Conservation (phyloP, 2,113 vertebrate species). For the Poicephalus gulielmi region DNA sequence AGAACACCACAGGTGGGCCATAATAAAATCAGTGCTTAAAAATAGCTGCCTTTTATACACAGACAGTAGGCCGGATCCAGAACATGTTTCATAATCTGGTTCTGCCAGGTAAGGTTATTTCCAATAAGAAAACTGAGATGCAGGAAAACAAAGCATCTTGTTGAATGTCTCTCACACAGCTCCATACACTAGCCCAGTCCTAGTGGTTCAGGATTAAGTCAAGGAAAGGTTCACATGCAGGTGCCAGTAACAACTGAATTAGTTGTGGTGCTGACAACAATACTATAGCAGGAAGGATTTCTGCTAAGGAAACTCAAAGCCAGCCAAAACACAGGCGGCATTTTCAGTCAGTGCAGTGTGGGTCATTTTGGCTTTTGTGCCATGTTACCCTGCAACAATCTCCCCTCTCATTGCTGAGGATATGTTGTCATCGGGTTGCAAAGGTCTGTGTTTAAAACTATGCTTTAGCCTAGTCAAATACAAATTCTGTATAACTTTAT, state of each 20-base stretch:
- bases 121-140: background rate
- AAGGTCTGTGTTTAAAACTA: background rate
- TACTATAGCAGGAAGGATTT: background rate
- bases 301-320: background rate
- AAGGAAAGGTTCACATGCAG: background rate
- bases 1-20: background rate
- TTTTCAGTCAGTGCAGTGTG: background rate
- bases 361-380: background rate
- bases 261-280: background rate
- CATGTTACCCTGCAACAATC: background rate
- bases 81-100: background rate
- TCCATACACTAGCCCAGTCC: background rate
- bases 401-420: background rate
- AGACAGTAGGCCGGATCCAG: background rate
- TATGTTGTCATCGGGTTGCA: background rate
- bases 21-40: background rate
- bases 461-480: background rate
- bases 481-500: background rate
- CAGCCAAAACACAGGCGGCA: background rate
- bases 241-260: background rate
- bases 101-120: background rate
- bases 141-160: background rate
- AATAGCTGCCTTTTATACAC: background rate
- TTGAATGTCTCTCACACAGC: background rate
- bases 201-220: background rate